A percentile compares a stretch with the other conserved stretches of the same genome.
These are phyloP conservation scores for Steromphala cineraria DNA, from an alignment of 2,888 invertebrate genomes.

Conservation along the genomic window DNA sequence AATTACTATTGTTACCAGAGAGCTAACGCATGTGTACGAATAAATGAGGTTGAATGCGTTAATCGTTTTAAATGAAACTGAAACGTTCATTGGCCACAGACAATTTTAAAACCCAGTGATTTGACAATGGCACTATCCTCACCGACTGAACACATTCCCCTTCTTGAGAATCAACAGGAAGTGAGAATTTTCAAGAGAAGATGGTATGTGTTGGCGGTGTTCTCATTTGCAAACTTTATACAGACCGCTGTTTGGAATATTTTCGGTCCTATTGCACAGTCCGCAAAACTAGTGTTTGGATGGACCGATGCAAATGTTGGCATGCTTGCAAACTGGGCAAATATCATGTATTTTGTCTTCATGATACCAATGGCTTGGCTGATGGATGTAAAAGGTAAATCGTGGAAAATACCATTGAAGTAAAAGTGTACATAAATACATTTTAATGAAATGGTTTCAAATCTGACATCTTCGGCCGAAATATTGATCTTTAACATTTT, in stretches of 20 bases:
- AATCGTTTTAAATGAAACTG: no score
- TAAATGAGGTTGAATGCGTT: no score
- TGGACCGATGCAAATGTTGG: slow-evolving; percentile 73
- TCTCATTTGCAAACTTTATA: slow-evolving; percentile 32
- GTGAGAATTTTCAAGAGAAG: slow-evolving; percentile 34
- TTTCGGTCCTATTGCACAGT: slow-evolving; percentile 74
- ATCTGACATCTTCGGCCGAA: no score
- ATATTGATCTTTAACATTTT: no score
- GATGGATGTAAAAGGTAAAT: slow-evolving; percentile 71
- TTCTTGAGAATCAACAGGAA: neutral
- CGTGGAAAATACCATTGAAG: neutral
- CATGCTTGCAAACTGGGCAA: slow-evolving; percentile 72
- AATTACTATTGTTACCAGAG: no score
- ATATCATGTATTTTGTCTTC: slow-evolving; percentile 69
- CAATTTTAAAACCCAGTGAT: no score
- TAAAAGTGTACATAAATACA: no score
- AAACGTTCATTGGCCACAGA: no score
- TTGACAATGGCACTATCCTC: no score
- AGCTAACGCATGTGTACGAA: no score
- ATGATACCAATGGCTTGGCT: slow-evolving; percentile 73
- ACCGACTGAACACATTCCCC: no score
- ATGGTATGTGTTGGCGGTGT: slow-evolving; percentile 50
- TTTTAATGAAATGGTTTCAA: no score
- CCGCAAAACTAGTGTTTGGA: slow-evolving; percentile 65
- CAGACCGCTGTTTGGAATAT: slow-evolving; percentile 72